phyloP scores from a whole-genome alignment of 2,888 invertebrate species.

The Tyria jacobaeae region DNA sequence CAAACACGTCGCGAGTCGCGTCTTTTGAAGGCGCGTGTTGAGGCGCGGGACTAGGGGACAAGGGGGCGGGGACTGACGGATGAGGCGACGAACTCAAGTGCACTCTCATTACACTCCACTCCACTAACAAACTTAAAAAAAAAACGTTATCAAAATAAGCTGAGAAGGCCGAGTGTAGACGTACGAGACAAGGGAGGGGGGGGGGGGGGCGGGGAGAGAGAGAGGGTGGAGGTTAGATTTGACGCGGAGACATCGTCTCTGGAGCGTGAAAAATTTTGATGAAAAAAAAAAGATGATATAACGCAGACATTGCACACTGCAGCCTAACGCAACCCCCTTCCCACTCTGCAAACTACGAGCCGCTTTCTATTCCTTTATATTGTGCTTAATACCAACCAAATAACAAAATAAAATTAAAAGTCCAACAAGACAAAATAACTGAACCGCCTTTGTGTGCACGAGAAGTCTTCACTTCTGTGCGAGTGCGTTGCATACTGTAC shows the following conservation, averaged over 20 bases:
- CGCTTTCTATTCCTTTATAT: slow-evolving; percentile 28
- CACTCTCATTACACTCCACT: slow-evolving; percentile 47
- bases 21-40: slow-evolving; percentile 6
- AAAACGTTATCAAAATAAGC: slow-evolving; percentile 66
- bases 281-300: slow-evolving; percentile 73
- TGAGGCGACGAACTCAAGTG: slow-evolving; percentile 25
- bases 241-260: slow-evolving; percentile 60
- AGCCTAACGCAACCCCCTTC: not conserved
- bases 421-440: not conserved
- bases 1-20: slow-evolving; percentile 14
- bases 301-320: slow-evolving; percentile 38
- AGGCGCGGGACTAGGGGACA: not conserved
- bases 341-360: not conserved
- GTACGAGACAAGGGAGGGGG: slow-evolving; percentile 20
- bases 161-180: slow-evolving; percentile 9
- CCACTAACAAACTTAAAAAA: slow-evolving; percentile 54
- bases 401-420: slow-evolving; percentile 33
- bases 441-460: not conserved
- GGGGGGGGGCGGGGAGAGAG: not conserved
- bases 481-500: no score
- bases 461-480: not conserved
- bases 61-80: not conserved
- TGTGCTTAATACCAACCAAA: slow-evolving; percentile 25
- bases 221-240: no score
- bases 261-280: slow-evolving; percentile 76